A percentile compares a stretch with the other conserved stretches of the same genome.
Evolutionary conservation across 2,888 invertebrate genomes (phyloP).

Genomic region (Zygogramma bicolorata): DNA sequence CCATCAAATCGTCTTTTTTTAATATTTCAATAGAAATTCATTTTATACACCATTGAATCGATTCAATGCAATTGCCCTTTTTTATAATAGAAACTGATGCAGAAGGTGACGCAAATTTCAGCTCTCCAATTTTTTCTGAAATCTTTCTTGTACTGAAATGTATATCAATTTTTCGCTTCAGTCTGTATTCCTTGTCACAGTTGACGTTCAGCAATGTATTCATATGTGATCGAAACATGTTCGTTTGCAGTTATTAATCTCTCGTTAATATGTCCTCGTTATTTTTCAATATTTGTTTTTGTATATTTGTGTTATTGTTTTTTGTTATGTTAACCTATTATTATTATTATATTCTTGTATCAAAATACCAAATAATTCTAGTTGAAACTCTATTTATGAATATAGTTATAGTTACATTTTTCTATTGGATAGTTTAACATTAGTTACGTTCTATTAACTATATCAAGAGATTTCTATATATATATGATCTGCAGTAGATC

Average conservation of each 20-base stretch:
- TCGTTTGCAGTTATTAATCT: background rate
- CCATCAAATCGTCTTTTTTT: no score
- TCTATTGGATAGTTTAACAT: background rate
- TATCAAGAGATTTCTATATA: background rate
- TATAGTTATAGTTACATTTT: slow-evolving; percentile 34
- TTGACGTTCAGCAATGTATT: background rate
- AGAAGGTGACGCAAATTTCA: no score
- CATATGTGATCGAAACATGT: background rate
- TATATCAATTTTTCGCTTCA: background rate
- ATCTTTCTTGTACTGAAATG: no score
- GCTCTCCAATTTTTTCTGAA: no score
- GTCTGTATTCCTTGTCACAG: background rate
- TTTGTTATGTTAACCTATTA: slow-evolving; percentile 53
- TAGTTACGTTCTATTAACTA: background rate
- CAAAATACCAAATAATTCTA: slow-evolving; percentile 50
- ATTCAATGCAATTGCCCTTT: background rate
- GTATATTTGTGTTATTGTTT: slow-evolving; percentile 49
- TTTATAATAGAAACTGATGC: background rate
- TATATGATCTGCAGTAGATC: slow-evolving; percentile 2
- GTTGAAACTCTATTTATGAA: slow-evolving; percentile 32
- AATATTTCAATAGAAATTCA: no score
- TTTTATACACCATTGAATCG: background rate
- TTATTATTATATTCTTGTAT: slow-evolving; percentile 43
- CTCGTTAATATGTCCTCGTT: background rate
- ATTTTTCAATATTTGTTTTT: slow-evolving; percentile 45